Evolutionary conservation across 2,888 invertebrate genomes (phyloP), one percentile per base, ranked within the genome.

Genomic region (Drosophila lutescens): DNA sequence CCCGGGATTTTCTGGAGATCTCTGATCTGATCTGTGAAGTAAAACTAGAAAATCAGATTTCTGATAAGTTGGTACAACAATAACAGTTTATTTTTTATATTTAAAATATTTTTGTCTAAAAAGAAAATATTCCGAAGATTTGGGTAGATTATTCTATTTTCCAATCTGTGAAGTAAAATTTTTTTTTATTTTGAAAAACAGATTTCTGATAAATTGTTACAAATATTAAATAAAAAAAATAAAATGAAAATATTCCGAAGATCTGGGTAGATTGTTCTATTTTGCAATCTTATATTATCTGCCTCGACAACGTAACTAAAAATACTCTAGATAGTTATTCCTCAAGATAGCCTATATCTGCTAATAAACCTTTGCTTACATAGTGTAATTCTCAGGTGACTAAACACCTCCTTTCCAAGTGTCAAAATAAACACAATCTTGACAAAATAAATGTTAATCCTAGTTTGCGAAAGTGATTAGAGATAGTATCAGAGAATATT

Each of bases 381-480:
- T 30, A 13, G 30, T 32, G 58, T 20, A 30, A 57, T 20, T 40
- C 56, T 20, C 38, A 58, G 56, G 30, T 12, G 40, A 30, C 17
- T 40, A 57, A 40, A 56, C n/a, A 13, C 20, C 36, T 54, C 61
- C 41, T 34, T 10, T 10, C 1, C 34, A 63, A 34, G 62, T 49
- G 62, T 63, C 49, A 63, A 63, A 49, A 26, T 63, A 32, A 63
- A 63, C 65, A 49, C 65, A 63, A 63, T 63, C 46, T 47, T 5
- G 38, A 32, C 20, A 40, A 20, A 32, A 23, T 23, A 59, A 58
- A 59, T 57, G 32, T 10, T 20, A 30, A 15, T 41, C 13, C 30
- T 30, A 40, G 58, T 49, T 62, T 40, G 23, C 47, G 32, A 47
- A 63, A 34, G 36, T 46, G 8, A 47, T 63, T 40, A 63, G 46